Conservation (phyloP, 2,888 invertebrate genomes). For the Drosophila kanekoi region DNA sequence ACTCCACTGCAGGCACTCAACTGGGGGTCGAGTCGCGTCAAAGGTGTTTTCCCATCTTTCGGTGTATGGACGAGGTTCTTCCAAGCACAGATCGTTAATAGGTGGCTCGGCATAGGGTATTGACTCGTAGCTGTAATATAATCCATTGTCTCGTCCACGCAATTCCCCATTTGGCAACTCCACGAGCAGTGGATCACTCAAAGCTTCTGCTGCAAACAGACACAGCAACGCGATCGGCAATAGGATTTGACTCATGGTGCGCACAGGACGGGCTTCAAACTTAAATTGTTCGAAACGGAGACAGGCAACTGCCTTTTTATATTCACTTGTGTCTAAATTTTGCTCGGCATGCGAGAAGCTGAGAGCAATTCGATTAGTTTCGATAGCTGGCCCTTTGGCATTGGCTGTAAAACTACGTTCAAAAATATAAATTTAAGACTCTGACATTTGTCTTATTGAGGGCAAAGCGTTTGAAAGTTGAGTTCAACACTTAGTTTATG, state of each 20-base stretch:
- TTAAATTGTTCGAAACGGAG: neutral
- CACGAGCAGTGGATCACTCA: constrained; percentile 51
- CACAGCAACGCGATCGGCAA: neutral
- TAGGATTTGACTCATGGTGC: neutral
- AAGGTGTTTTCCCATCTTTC: constrained; percentile 65
- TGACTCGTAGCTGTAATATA: constrained; percentile 88
- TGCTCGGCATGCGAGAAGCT: neutral
- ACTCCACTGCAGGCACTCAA: constrained; percentile 88
- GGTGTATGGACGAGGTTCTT: constrained; percentile 79
- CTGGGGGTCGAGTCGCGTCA: constrained; percentile 87
- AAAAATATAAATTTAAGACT: neutral
- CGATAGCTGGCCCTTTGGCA: neutral
- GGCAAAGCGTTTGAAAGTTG: neutral
- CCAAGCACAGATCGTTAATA: constrained; percentile 87
- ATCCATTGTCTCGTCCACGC: constrained; percentile 68
- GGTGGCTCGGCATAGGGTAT: constrained; percentile 90
- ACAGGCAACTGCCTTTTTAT: constrained; percentile 3
- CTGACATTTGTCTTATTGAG: neutral
- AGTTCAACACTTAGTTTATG: too few species aligned
- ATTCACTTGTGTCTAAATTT: neutral
- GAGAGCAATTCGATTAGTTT: neutral
- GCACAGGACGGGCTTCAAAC: neutral
- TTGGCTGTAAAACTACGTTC: neutral
- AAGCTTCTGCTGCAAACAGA: neutral
- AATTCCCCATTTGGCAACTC: constrained; percentile 72